A percentile compares a stretch with the other conserved stretches of the same genome.
phyloP scores from a whole-genome alignment of 1,140 invertebrate genomes.

The Eumeta japonica region DNA sequence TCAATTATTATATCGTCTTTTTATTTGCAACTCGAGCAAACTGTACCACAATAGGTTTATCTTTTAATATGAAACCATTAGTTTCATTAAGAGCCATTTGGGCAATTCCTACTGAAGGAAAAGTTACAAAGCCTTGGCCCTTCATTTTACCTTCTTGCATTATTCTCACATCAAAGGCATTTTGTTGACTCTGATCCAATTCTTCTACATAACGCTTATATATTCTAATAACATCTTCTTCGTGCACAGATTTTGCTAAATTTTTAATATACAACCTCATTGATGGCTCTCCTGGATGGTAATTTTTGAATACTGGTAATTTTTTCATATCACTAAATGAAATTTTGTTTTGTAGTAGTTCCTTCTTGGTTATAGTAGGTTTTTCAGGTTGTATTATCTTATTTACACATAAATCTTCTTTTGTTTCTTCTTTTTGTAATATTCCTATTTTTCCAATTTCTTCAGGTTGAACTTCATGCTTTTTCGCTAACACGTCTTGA shows the following conservation, averaged over 20 bases:
- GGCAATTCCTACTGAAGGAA: constrained; percentile 68
- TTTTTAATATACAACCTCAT: constrained; percentile 92
- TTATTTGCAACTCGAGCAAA: constrained; percentile 70
- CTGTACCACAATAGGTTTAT: constrained; percentile 88
- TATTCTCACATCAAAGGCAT: constrained; percentile 78
- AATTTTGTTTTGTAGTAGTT: constrained; percentile 69
- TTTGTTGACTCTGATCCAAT: constrained; percentile 42
- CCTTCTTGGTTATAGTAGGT: constrained; percentile 64
- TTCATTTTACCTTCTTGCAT: constrained; percentile 97
- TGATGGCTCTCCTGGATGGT: constrained; percentile 76
- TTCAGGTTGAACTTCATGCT: constrained; percentile 29
- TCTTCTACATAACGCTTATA: constrained; percentile 68
- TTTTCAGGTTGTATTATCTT: constrained; percentile 24
- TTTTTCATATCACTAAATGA: constrained; percentile 73
- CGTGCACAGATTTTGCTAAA: constrained; percentile 75
- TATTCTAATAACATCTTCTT: constrained; percentile 76
- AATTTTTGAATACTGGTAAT: constrained; percentile 84
- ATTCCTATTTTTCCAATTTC: constrained; percentile 41
- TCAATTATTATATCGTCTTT: constrained; percentile 31
- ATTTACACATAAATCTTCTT: constrained; percentile 21
- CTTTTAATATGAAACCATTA: constrained; percentile 85
- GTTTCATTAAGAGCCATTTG: constrained; percentile 78
- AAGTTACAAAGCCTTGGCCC: constrained; percentile 90
- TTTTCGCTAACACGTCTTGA: constrained; percentile 39
- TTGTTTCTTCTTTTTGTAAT: constrained; percentile 35